Base-by-base conservation (phyloP, 2,797 vertebrate genomes). In the Anguilla marmorata region DNA sequence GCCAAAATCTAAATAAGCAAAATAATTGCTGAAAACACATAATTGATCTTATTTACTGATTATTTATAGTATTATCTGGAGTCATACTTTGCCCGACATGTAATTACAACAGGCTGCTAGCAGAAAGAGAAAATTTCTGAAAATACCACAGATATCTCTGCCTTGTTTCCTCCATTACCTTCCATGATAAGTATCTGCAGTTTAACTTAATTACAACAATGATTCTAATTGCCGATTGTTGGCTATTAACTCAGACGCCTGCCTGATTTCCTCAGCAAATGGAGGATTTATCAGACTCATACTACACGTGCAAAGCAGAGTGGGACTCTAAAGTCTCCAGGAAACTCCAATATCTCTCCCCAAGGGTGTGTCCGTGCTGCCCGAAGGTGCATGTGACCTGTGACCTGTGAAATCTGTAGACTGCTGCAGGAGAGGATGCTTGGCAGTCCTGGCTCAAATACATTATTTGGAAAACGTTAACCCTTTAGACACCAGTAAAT, bases 201-300 rank as follows among this genome's bases (percentile, higher is more conserved):
- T 63, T 85, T 60, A 86, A 89, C 50, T 41, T 79, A 52, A 74
- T 79, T 30, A 54, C 83, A 86, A 72, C 85, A 87, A 84, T 85
- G n/a, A 48, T 85, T 88, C 48, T 69, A 88, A 54, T 86, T 79
- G 85, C 76, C 56, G 54, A 74, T 89, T 66, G 63, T 3, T 19
- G 1, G 54, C 2, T 56, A 56, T 56, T 56, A 56, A 1, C 14
- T 1, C 58, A 72, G 52, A 27, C 69, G n/a, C 85, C 48, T 27
- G 82, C 27, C 16, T 85, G 52, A 87, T 82, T 45, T 12, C 80
- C 11, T 24, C 54, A 80, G 63, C 69, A 58, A 21, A 24, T 19
- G 2, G 6, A 27, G 89, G 85, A 76, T 85, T 90, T 79, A 45
- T 19, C 45, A 3, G 37, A 41, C 24, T 50, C 45, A 12, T 63